phyloP scores from a whole-genome alignment of 2,113 vertebrate species.

The Chloropsis hardwickii region DNA sequence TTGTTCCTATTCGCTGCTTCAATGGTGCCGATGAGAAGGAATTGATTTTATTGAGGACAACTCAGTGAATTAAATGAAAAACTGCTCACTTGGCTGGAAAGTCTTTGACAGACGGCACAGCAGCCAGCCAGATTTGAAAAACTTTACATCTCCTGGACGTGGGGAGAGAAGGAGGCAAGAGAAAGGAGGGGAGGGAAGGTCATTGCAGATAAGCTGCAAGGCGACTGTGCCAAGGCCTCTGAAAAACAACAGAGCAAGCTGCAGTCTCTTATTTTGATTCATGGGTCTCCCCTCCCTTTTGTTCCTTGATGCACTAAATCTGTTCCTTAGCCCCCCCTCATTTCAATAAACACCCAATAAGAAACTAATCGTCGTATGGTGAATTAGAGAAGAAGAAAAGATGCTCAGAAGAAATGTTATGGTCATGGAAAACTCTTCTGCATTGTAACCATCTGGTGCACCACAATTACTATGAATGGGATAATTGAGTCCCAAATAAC shows the following conservation, averaged over 20 bases:
- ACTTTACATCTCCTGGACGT: slow-evolving; percentile 62
- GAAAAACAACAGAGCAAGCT: slow-evolving; percentile 63
- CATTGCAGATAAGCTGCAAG: slow-evolving; percentile 52
- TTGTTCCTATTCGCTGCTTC: slow-evolving; percentile 68
- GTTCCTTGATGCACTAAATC: slow-evolving; percentile 71
- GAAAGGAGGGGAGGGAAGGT: slow-evolving; percentile 39
- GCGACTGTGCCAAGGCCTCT: slow-evolving; percentile 51
- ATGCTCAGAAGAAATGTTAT: slow-evolving; percentile 73
- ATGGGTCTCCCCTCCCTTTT: slow-evolving; percentile 61
- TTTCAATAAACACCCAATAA: slow-evolving; percentile 82
- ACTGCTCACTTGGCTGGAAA: slow-evolving; percentile 80
- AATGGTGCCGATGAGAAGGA: slow-evolving; percentile 69
- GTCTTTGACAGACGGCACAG: slow-evolving; percentile 79
- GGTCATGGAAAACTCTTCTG: slow-evolving; percentile 78
- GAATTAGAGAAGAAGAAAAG: slow-evolving; percentile 87
- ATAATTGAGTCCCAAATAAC: slow-evolving; percentile 90
- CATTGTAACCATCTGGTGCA: slow-evolving; percentile 92
- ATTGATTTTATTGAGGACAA: slow-evolving; percentile 72
- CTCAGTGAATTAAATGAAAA: slow-evolving; percentile 73
- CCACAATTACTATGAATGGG: slow-evolving; percentile 72
- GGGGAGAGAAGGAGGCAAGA: slow-evolving; percentile 15
- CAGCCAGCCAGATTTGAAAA: slow-evolving; percentile 71
- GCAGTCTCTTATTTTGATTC: slow-evolving; percentile 71
- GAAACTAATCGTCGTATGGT: slow-evolving; percentile 84
- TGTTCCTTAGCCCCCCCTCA: slow-evolving; percentile 63